These are phyloP conservation scores for Saccostrea cuccullata DNA, from an alignment of 1,140 invertebrate genomes.

Conservation along the genomic window DNA sequence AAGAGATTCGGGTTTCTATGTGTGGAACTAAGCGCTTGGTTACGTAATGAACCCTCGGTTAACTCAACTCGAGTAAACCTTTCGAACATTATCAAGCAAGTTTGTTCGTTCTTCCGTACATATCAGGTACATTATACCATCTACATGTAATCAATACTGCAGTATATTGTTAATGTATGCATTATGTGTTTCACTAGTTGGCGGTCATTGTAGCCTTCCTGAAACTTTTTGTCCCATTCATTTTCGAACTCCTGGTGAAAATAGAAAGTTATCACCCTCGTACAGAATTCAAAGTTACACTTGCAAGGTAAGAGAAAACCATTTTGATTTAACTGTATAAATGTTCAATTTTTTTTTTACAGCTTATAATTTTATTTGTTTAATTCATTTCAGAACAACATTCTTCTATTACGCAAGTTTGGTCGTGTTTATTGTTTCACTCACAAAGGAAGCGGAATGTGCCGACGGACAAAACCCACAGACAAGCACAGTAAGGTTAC, in stretches of 20 bases:
- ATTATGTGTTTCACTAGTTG: constrained; percentile 58
- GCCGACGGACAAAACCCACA: neutral
- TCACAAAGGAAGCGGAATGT: constrained; percentile 63
- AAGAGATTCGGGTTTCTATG: too few species aligned
- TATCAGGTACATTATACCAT: too few species aligned
- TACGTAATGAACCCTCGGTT: too few species aligned
- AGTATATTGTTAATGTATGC: too few species aligned
- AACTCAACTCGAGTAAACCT: too few species aligned
- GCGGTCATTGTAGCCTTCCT: constrained; percentile 64
- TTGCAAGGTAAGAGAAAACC: constrained; percentile 61
- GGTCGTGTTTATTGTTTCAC: constrained; percentile 63
- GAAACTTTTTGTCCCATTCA: constrained; percentile 66
- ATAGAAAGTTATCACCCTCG: constrained; percentile 68
- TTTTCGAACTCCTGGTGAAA: constrained; percentile 64
- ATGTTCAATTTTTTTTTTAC: neutral
- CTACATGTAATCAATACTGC: too few species aligned
- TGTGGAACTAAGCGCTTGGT: too few species aligned
- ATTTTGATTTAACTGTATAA: neutral
- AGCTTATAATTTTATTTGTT: neutral
- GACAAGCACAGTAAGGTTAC: neutral
- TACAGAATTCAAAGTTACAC: constrained; percentile 64
- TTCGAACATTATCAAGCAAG: too few species aligned
- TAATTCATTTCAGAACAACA: constrained; percentile 64
- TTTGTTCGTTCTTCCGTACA: too few species aligned
- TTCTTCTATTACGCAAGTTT: constrained; percentile 71